Base-by-base conservation (phyloP, 2,113 vertebrate species). In the Sinocyclocheilus anshuiensis region DNA sequence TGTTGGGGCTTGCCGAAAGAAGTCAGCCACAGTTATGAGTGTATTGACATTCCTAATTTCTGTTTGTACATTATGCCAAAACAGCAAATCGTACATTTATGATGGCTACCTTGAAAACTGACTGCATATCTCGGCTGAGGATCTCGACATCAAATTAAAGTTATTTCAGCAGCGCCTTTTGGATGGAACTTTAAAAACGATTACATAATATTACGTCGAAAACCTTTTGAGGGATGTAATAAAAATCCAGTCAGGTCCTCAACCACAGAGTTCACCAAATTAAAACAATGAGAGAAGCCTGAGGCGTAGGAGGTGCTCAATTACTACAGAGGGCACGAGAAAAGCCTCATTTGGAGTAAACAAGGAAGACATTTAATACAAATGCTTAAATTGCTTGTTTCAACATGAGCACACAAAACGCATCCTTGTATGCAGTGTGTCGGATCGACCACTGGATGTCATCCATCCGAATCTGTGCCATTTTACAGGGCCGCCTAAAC, bases 41-140 rank as follows among this genome's bases (percentile, higher is more conserved):
- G 92, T 93, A 93, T 94, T 93, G 92, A 92, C 93, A 94, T 94
- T 94, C 93, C 93, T 92, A 93, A 94, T 95, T 94, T 94, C 87
- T 93, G 93, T 94, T 92, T 90, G 89, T 88, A 81, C 86, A 45
- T 85, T 84, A 80, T 91, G 92, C 91, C 92, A 94, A 94, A 94
- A 93, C 92, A 92, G 88, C 29, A 48, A 89, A 87, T 90, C 89
- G 53, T 71, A 76, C 42, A 57, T 81, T 85, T 63, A 42, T 50
- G 82, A 33, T 9, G 24, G 39, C 77, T 83, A 26, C 18, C 20
- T 74, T 74, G 36, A n/a, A 74, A 42, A 74, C 69, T 80, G 42
- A 16, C 36, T 12, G 50, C n/a, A 12, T 36, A 45, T 71, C 65
- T 72, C 72, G 42, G n/a, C 22, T 76, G 45, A 39, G 50, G 6